Base-by-base conservation (phyloP, 2,113 vertebrate genomes). In the Notothenia rossii region DNA sequence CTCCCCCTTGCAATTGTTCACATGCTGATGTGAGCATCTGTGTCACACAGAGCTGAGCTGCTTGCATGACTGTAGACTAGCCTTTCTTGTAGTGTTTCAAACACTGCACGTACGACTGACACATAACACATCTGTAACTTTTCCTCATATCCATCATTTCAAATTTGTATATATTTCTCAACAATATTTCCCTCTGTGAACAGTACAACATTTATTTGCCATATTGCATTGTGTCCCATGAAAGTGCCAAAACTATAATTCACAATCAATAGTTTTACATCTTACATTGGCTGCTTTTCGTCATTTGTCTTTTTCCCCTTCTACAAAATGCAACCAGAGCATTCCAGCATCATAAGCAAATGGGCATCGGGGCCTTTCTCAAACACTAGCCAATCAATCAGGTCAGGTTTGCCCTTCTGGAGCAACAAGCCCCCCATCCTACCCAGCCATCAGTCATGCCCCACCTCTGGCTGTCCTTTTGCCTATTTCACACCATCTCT, bases 321-420 rank as follows among this genome's bases (percentile, higher is more conserved):
- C 59, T 53, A 61, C 67, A 81, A 78, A 68, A 79, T 79, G 68
- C 54, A 79, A 71, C 80, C 60, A 73, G 78, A 62, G 66, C 72
- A 84, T 81, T 82, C 55, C 50, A 81, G 55, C 68, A 84, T 87
- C 77, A 77, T 83, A 89, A 81, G 85, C 68, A 89, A 89, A 75
- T 91, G 65, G 55, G 72, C 72, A 78, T 1, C 33, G 54, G 81
- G 67, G 77, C 63, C 74, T 79, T 66, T 83, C 70, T 81, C 72
- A 90, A 89, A 89, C 77, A 82, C 68, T 55, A 85, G 43, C 68
- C 70, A 86, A 93, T 94, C 93, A 92, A 94, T 95, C 92, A 94
- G 88, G 66, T 66, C 58, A 65, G 77, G 75, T 89, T 91, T 93
- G 90, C 90, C 91, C 93, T 94, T 92, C 88, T 91, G 86, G 45